Percentiles rank a stretch among this genome's conserved stretches.
These are phyloP conservation scores for Brachyhypopomus occidentalis DNA, from an alignment of 2,113 vertebrate genomes.

Conservation along the genomic window DNA sequence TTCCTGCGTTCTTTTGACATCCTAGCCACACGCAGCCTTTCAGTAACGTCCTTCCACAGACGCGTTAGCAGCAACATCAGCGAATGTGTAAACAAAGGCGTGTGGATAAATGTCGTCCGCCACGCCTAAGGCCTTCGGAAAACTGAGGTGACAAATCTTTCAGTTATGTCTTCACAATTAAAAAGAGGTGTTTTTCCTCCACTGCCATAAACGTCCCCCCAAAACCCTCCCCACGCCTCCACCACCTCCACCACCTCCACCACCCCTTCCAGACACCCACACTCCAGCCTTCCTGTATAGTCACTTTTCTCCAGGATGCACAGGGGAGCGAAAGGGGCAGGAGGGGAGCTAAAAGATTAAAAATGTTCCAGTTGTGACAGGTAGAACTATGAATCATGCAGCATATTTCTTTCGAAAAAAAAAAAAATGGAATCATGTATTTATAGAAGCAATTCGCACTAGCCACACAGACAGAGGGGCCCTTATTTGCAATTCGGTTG, in stretches of 20 bases:
- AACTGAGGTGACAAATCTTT: constrained; percentile 38
- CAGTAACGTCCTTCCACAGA: constrained; percentile 30
- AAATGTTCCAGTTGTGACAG: constrained; percentile 57
- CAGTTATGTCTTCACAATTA: constrained; percentile 31
- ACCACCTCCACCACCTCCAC: too few relatives aligned
- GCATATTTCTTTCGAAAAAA: constrained; percentile 52
- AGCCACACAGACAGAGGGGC: constrained; percentile 24
- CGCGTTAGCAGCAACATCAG: constrained; percentile 45
- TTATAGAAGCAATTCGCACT: constrained; percentile 54
- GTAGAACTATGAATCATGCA: constrained; percentile 55
- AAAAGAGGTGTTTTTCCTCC: constrained; percentile 26
- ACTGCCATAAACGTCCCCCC: background rate
- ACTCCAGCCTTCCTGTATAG: background rate
- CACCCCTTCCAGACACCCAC: too few relatives aligned
- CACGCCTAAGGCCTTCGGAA: constrained; percentile 29
- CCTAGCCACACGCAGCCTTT: constrained; percentile 23
- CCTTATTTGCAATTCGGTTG: constrained; percentile 47
- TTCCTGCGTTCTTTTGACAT: constrained; percentile 2
- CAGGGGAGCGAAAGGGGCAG: background rate
- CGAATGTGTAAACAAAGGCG: constrained; percentile 14
- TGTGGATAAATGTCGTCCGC: constrained; percentile 27
- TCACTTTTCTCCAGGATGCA: constrained; percentile 13
- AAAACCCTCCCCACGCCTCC: too few relatives aligned
- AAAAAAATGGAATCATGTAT: constrained; percentile 55
- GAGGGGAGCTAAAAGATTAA: constrained; percentile 55